A percentile compares a stretch with the other conserved stretches of the same genome.
Conservation (phyloP, 2,888 invertebrate genomes). For the Drosophila aldrichi region DNA sequence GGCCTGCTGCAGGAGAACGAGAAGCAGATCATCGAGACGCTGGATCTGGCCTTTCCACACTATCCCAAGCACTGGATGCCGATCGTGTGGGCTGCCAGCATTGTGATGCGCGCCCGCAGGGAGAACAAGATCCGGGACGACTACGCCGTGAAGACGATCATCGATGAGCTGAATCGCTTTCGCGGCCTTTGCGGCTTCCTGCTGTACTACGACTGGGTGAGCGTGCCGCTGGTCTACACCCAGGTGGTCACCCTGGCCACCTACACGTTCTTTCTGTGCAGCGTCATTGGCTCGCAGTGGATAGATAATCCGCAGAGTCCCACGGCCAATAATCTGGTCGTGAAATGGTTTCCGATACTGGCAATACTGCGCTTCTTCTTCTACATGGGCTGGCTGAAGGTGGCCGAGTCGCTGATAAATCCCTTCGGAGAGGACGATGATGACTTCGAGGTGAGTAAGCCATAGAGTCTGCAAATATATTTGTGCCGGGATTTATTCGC, state of each 20-base stretch:
- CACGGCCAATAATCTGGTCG: slow-evolving; percentile 86
- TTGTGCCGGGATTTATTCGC: not conserved
- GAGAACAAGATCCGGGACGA: slow-evolving; percentile 95
- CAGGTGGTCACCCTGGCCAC: slow-evolving; percentile 95
- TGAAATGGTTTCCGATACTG: slow-evolving; percentile 94
- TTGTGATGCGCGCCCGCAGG: slow-evolving; percentile 93
- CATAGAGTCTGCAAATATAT: not conserved
- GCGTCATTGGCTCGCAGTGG: slow-evolving; percentile 95
- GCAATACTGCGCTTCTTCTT: slow-evolving; percentile 94
- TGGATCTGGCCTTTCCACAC: slow-evolving; percentile 92
- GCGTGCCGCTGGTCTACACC: slow-evolving; percentile 92
- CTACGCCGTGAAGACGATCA: slow-evolving; percentile 95
- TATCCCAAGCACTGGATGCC: slow-evolving; percentile 96
- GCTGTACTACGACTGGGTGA: slow-evolving; percentile 91
- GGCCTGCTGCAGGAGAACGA: slow-evolving; percentile 93
- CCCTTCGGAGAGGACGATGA: slow-evolving; percentile 96
- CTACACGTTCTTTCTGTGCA: slow-evolving; percentile 94
- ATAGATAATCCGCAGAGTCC: slow-evolving; percentile 86
- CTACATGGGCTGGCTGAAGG: slow-evolving; percentile 96
- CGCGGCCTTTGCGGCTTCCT: slow-evolving; percentile 91
- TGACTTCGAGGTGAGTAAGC: slow-evolving; percentile 89
- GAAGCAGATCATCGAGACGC: slow-evolving; percentile 89
- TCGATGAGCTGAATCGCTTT: slow-evolving; percentile 93
- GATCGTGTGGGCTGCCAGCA: slow-evolving; percentile 95
- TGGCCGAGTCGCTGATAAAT: slow-evolving; percentile 95